phyloP scores from a whole-genome alignment of 2,888 invertebrate genomes.

The Ormia ochracea region DNA sequence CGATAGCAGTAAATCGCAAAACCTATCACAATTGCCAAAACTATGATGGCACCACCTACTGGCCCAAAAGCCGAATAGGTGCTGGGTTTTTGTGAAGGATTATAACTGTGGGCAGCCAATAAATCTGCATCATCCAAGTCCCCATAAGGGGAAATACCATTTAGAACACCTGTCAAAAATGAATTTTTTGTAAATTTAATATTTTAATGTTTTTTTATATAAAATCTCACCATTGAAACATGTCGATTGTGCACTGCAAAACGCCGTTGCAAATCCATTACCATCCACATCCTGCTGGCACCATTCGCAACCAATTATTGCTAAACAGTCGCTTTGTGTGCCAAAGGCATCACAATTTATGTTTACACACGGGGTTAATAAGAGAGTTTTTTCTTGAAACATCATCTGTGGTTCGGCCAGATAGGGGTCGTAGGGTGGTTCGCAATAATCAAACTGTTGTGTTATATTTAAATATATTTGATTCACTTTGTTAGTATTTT shows the following conservation, averaged over 20 bases:
- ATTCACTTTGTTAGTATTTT: constrained; percentile 32
- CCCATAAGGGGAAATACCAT: constrained; percentile 87
- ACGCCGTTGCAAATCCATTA: constrained; percentile 82
- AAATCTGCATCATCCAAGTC: constrained; percentile 73
- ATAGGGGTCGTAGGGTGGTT: constrained; percentile 71
- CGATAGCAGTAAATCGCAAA: constrained; percentile 91
- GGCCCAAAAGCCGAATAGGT: constrained; percentile 89
- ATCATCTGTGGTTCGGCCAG: constrained; percentile 67
- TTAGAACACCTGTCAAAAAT: constrained; percentile 79
- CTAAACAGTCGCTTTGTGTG: constrained; percentile 82
- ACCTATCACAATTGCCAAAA: constrained; percentile 87
- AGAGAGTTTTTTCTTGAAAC: constrained; percentile 77
- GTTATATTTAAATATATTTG: constrained; percentile 67
- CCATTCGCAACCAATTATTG: constrained; percentile 93
- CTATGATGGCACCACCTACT: constrained; percentile 90
- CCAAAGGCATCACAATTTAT: constrained; percentile 83
- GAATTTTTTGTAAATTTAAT: no score
- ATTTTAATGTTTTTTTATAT: no score
- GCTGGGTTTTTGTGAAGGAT: constrained; percentile 73
- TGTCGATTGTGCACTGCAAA: constrained; percentile 87
- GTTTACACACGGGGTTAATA: constrained; percentile 82
- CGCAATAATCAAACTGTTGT: constrained; percentile 72
- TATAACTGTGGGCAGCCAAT: constrained; percentile 73
- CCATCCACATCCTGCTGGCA: constrained; percentile 89
- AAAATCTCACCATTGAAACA: constrained; percentile 86